phyloP scores from a whole-genome alignment of 1,140 invertebrate genomes.

The Heterodera schachtii region DNA sequence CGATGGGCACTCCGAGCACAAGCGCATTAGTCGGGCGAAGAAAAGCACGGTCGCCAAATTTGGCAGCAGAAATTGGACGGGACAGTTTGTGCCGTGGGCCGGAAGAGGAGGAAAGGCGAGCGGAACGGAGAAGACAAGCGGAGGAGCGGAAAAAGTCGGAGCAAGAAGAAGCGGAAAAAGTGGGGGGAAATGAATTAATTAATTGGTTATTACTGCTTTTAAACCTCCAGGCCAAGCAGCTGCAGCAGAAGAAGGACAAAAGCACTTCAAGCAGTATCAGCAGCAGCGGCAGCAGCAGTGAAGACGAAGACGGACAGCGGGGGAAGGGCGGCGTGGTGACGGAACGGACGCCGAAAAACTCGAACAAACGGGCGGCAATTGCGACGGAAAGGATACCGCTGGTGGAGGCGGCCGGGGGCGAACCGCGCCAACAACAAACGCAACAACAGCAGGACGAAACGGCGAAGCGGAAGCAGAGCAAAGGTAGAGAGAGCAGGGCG shows the following conservation, averaged over 20 bases:
- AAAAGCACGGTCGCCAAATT: constrained; percentile 26
- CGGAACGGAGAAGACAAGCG: not conserved
- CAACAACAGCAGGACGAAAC: not conserved
- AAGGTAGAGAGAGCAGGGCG: not conserved
- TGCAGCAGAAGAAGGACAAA: not conserved
- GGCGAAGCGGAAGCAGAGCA: not conserved
- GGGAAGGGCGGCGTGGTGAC: not conserved
- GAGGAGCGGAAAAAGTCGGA: not conserved
- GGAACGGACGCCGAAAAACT: not conserved
- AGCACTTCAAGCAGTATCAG: not conserved
- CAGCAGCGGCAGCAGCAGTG: not conserved
- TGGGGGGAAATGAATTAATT: not conserved
- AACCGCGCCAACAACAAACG: not conserved
- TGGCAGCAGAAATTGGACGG: constrained; percentile 18
- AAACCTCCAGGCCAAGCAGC: not conserved
- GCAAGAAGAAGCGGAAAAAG: not conserved
- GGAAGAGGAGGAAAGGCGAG: constrained; percentile 6
- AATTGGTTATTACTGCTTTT: not conserved
- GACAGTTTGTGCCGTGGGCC: constrained; percentile 6
- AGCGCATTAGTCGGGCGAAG: constrained; percentile 19
- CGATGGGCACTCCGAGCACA: constrained; percentile 25
- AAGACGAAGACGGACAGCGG: not conserved
- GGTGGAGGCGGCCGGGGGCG: not conserved
- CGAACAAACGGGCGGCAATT: not conserved
- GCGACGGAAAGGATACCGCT: not conserved